phyloP scores from a whole-genome alignment of 2,888 invertebrate species.

The Hedya salicella region DNA sequence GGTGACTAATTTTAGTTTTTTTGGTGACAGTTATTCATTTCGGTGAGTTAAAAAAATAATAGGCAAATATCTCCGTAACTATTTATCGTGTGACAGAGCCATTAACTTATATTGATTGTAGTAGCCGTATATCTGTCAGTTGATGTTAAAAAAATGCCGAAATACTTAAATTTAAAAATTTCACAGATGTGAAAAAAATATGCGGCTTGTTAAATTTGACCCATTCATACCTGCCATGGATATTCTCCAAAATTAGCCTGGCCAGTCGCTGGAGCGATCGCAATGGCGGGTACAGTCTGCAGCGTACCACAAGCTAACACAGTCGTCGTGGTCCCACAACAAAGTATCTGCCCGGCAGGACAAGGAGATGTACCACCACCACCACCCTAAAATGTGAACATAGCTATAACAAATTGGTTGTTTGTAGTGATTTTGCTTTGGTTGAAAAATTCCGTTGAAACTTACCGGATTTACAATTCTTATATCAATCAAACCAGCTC shows the following conservation, averaged over 20 bases:
- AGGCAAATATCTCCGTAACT: too few relatives aligned
- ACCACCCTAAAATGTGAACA: slow-evolving; percentile 42
- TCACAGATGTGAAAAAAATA: too few relatives aligned
- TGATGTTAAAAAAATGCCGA: too few relatives aligned
- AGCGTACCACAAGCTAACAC: slow-evolving; percentile 76
- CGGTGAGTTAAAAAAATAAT: too few relatives aligned
- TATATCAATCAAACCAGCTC: slow-evolving; percentile 85
- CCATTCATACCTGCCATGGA: slow-evolving; percentile 88
- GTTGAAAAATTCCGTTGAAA: slow-evolving; percentile 31
- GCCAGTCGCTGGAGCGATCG: slow-evolving; percentile 73
- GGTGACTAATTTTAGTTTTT: too few relatives aligned
- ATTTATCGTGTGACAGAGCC: too few relatives aligned
- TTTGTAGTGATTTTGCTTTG: background rate
- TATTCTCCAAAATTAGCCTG: slow-evolving; percentile 88
- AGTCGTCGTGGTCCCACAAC: slow-evolving; percentile 63
- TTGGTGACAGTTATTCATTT: too few relatives aligned
- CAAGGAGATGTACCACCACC: slow-evolving; percentile 55
- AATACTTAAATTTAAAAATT: too few relatives aligned
- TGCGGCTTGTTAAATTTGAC: too few relatives aligned
- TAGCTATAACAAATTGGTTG: background rate
- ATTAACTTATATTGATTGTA: too few relatives aligned
- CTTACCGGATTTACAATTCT: slow-evolving; percentile 86
- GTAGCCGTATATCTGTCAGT: too few relatives aligned
- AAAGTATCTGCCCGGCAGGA: slow-evolving; percentile 73
- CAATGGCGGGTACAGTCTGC: slow-evolving; percentile 65